These are phyloP conservation scores for Leuciscus waleckii DNA, from an alignment of 2,797 vertebrate genomes.

Conservation along the genomic window DNA sequence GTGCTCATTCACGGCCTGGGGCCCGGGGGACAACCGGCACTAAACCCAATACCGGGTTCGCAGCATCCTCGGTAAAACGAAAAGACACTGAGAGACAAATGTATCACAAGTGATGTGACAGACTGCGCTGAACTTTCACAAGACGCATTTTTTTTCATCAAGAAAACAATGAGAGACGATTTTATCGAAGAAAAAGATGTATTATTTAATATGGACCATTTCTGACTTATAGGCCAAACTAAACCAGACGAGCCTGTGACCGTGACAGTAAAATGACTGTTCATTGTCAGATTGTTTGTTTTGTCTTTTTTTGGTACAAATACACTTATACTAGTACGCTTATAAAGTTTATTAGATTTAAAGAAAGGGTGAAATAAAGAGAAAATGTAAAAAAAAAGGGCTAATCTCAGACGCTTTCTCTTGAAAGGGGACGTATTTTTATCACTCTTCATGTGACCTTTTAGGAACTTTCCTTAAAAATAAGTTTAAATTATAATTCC, in stretches of 20 bases:
- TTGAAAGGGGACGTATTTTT: constrained; percentile 10
- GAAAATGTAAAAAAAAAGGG: constrained; percentile 44
- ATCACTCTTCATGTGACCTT: neutral
- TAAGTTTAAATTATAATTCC: neutral
- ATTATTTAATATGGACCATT: constrained; percentile 80
- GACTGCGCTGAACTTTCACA: constrained; percentile 78
- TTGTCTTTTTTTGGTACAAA: constrained; percentile 85
- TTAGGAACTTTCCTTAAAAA: neutral
- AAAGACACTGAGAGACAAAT: constrained; percentile 66
- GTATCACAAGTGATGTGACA: constrained; percentile 71
- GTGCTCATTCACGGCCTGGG: constrained; percentile 97
- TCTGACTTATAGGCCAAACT: constrained; percentile 56
- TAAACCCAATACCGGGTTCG: constrained; percentile 91
- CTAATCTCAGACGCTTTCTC: constrained; percentile 46
- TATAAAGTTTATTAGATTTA: constrained; percentile 86
- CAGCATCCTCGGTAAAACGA: constrained; percentile 89
- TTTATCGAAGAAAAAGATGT: constrained; percentile 75
- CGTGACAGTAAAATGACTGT: constrained; percentile 71
- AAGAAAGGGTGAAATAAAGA: constrained; percentile 82
- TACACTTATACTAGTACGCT: constrained; percentile 84
- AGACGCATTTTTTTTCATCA: constrained; percentile 74
- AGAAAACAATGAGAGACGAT: constrained; percentile 78
- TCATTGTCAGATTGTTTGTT: constrained; percentile 80
- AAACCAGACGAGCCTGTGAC: constrained; percentile 59
- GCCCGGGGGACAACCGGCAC: constrained; percentile 92